A percentile compares a stretch with the other conserved stretches of the same genome.
Evolutionary conservation across 2,113 vertebrate species (phyloP).

Genomic region (Chaetura pelagica): DNA sequence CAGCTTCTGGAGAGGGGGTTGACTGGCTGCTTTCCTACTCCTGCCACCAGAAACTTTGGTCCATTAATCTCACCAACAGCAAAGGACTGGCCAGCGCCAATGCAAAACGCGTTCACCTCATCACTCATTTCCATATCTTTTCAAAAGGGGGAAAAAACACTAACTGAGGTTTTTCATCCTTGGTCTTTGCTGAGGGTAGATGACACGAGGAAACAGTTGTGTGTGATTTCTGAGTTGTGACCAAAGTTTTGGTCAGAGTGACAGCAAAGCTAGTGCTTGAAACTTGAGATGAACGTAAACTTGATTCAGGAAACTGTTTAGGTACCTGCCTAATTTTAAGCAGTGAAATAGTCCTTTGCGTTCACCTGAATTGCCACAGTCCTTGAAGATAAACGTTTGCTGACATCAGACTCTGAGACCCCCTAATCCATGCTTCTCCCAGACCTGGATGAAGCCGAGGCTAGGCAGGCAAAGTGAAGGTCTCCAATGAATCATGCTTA

Average conservation of each 20-base stretch:
- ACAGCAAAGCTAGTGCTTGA: conserved; percentile 6
- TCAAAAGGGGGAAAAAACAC: not conserved
- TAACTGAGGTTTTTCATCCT: not conserved
- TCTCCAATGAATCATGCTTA: not conserved
- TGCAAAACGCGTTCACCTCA: not conserved
- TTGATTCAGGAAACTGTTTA: conserved; percentile 37
- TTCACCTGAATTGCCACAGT: conserved; percentile 27
- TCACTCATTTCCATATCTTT: not conserved
- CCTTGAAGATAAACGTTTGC: conserved; percentile 22
- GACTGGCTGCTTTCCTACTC: not conserved
- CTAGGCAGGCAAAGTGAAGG: not conserved
- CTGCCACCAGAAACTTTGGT: not conserved
- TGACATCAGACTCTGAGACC: not conserved
- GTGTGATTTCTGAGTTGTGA: conserved; percentile 37
- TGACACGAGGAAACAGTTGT: conserved; percentile 37
- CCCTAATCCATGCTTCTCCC: not conserved
- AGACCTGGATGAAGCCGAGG: not conserved
- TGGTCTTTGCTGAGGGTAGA: not conserved
- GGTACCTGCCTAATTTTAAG: conserved; percentile 55
- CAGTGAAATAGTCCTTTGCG: not conserved
- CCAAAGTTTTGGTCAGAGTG: conserved; percentile 39
- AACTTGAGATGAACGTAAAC: conserved; percentile 11
- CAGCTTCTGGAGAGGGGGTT: not conserved
- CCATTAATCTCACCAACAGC: not conserved
- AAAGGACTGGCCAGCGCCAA: not conserved